Conservation (phyloP, 2,888 invertebrate species). For the Drosophila barbarae region DNA sequence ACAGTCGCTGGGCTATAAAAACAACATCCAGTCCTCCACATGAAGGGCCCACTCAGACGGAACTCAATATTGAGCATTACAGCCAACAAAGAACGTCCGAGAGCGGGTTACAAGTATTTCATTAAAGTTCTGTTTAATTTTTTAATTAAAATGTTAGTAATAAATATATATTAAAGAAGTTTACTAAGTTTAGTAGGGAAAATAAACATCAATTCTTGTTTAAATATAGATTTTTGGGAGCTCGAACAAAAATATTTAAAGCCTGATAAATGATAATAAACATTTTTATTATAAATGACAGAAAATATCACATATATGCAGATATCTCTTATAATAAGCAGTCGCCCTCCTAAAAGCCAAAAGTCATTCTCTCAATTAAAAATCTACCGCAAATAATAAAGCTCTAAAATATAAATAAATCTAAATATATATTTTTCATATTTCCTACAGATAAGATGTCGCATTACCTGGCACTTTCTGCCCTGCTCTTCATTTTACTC, state of each 20-base stretch:
- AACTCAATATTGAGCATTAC: slow-evolving; percentile 5
- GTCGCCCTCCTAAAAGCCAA: not conserved
- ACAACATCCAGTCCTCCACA: slow-evolving; percentile 31
- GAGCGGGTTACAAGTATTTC: not conserved
- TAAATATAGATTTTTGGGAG: no score
- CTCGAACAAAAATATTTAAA: no score
- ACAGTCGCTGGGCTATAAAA: slow-evolving; percentile 35
- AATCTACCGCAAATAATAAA: not conserved
- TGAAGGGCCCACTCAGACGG: slow-evolving; percentile 41
- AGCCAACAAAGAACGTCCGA: slow-evolving; percentile 1
- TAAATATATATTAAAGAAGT: no score
- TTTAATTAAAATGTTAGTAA: not conserved
- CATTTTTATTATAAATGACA: no score
- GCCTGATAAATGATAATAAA: no score
- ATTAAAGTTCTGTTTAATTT: not conserved
- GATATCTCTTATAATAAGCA: not conserved
- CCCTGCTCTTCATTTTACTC: not conserved
- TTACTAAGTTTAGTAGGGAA: no score
- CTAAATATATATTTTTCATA: not conserved
- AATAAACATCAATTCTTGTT: no score
- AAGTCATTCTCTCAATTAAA: not conserved
- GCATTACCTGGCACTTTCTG: not conserved
- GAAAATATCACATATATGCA: not conserved
- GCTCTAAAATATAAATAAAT: not conserved
- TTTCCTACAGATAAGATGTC: slow-evolving; percentile 9